Evolutionary conservation across 2,113 vertebrate genomes (phyloP), one percentile per base, ranked within the genome.

Genomic region (Conger conger): DNA sequence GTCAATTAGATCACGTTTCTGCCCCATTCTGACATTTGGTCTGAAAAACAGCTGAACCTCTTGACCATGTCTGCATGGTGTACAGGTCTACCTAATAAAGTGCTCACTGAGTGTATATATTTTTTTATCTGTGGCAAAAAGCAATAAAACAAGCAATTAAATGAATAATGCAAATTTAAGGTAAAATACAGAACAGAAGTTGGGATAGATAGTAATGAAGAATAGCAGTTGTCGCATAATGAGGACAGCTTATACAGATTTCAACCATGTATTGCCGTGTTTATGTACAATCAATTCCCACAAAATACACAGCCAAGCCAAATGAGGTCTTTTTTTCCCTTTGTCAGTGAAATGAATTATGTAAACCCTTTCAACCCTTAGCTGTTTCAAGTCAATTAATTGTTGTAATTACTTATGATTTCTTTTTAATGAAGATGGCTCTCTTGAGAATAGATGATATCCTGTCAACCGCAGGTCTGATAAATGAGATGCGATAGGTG

Each of bases 361-460:
- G 95, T 96, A 96, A 96, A 96, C 94, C 95, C 95, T 94, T 94
- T 92, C 93, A 94, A 96, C 93, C 92, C 93, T 92, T 95, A 96
- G 95, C 95, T 93, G 94, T 96, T 96, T 96, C 94, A 95, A 96
- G 95, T 94, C 96, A 96, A 97, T 96, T 96, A 96, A 96, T 96
- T 96, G 95, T 96, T 96, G 96, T 96, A 96, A 97, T 97, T 96
- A 96, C 95, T 96, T 96, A 97, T 96, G 96, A 96, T 96, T 97
- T 96, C 95, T 95, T 96, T 96, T 96, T 96, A 96, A 96, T 97
- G 96, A 96, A 96, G 95, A 96, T 93, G 93, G 92, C 93, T 96
- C 95, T 96, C 95, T 83, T 0, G 96, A 94, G 96, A 96, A 93
- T 94, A 92, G 87, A 94, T 95, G 94, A 94, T 95, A 95, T 93